Conservation (phyloP, 2,888 invertebrate genomes). For the Noctua pronuba region DNA sequence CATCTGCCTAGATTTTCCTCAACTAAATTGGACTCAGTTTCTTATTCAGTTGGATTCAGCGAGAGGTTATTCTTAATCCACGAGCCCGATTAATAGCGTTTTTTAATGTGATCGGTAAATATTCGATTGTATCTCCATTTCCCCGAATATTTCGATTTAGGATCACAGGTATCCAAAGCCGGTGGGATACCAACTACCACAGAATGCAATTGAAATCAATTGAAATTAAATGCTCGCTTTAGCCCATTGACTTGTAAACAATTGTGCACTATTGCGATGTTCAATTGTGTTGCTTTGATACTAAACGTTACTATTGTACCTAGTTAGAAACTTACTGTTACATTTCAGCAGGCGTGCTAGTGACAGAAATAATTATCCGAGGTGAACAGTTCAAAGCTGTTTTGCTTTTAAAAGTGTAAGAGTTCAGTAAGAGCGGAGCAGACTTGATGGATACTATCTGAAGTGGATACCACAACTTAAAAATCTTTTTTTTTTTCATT, state of each 20-base stretch:
- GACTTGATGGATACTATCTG: neutral
- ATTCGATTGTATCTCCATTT: neutral
- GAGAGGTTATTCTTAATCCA: neutral
- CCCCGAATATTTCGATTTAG: neutral
- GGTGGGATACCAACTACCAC: neutral
- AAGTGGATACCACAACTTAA: neutral
- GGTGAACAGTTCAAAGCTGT: neutral
- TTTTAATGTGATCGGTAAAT: neutral
- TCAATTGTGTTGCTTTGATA: conserved; percentile 18
- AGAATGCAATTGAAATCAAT: conserved; percentile 45
- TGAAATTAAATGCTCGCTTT: conserved; percentile 45
- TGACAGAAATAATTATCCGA: neutral
- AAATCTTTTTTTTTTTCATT: too few species aligned
- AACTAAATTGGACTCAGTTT: neutral
- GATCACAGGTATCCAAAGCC: neutral
- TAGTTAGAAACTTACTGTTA: neutral
- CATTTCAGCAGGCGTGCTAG: neutral
- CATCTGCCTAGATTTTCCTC: neutral
- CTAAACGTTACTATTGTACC: conserved; percentile 13
- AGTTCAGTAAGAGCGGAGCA: neutral
- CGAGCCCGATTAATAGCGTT: neutral
- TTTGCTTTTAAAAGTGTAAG: neutral
- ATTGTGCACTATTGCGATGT: conserved; percentile 39
- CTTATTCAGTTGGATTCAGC: neutral
- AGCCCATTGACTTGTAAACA: conserved; percentile 40